Base-by-base conservation (phyloP, 2,797 vertebrate species). In the Hyperoplus lanceolatus region DNA sequence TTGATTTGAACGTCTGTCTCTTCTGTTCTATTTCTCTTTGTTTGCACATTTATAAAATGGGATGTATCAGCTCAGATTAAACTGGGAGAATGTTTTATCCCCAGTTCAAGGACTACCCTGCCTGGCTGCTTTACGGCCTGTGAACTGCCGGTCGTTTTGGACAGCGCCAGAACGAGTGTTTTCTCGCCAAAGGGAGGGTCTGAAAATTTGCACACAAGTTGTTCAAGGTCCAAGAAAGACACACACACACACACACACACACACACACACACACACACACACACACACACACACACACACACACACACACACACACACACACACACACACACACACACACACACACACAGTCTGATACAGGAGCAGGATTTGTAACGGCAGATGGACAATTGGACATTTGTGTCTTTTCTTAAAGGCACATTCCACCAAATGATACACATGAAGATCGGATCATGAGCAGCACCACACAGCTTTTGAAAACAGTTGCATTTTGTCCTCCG, bases 171-270 rank as follows among this genome's bases (percentile, higher is more conserved):
- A 83, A 84, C 85, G 70, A 78, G 88, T 77, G 77, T 75, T 63
- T 29, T 86, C 78, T 65, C 66, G 53, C 84, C 77, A 74, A 29
- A 85, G 86, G 78, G 85, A 86, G 70, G 79, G 77, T 70, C 83
- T 79, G 80, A 85, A 92, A 91, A 74, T 90, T 91, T 89, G 85
- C 82, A 68, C 84, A 82, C 75, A 75, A 88, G 85, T 88, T 90
- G 84, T 88, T 84, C 79, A 54, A 86, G 84, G 87, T 85, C 88
- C 79, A 69, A 59, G 39, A 29, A 61, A 29, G 29, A 29, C 29
- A 29, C 29, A 29, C 29, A 29, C 29, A 29, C 29, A 29, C 29
- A 2, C 29, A 29, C 21, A 29, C 21, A 29, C 21, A 29, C n/a
- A 29, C 21, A 29, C 21, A 29, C 21, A 29, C 21, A 29, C 21